Evolutionary conservation across 2,888 invertebrate species (phyloP).

Genomic region (Drosophila atripex): DNA sequence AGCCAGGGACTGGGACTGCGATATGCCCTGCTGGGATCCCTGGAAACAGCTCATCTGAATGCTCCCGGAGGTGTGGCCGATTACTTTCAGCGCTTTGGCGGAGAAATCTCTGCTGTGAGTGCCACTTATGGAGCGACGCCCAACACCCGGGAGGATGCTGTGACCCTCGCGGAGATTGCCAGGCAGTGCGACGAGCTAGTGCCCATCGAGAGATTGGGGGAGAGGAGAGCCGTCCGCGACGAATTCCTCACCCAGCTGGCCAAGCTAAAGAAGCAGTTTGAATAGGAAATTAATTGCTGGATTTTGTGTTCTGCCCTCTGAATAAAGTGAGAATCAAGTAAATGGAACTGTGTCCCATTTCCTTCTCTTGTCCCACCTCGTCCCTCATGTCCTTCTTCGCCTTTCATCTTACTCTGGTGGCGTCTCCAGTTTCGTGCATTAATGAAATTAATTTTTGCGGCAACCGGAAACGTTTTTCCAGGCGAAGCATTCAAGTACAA

Average conservation of each 20-base stretch:
- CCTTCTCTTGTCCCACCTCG: neutral
- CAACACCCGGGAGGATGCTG: conserved; percentile 87
- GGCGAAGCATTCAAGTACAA: conserved; percentile 52
- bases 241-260: conserved; percentile 91
- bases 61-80: conserved; percentile 93
- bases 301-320: conserved; percentile 43
- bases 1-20: conserved; percentile 96
- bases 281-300: conserved; percentile 57
- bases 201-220: conserved; percentile 88
- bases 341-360: conserved; percentile 23
- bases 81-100: conserved; percentile 87
- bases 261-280: conserved; percentile 90
- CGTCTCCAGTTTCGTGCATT: conserved; percentile 64
- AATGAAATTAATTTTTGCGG: conserved; percentile 78
- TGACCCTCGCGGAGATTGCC: conserved; percentile 88
- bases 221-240: conserved; percentile 92
- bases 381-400: no score
- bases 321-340: conserved; percentile 56
- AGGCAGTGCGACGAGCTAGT: conserved; percentile 89
- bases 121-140: conserved; percentile 90
- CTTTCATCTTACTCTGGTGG: conserved; percentile 38
- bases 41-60: conserved; percentile 97
- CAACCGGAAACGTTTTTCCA: conserved; percentile 64
- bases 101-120: conserved; percentile 87
- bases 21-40: conserved; percentile 96